Evolutionary conservation across 2,797 vertebrate species (phyloP).

Genomic region (Melopsittacus undulatus): DNA sequence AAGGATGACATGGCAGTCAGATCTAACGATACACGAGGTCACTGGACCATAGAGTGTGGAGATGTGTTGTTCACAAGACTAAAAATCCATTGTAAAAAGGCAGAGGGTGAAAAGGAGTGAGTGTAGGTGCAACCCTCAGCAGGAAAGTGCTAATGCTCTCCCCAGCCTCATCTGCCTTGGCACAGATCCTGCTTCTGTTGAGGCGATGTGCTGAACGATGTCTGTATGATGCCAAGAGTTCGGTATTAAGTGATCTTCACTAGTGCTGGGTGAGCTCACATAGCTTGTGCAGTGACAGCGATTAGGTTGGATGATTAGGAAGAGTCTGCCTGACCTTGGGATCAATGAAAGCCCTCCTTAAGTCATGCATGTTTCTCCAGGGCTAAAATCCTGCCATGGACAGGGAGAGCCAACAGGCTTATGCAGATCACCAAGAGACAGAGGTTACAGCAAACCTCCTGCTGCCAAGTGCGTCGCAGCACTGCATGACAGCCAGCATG

Average conservation of each 20-base stretch:
- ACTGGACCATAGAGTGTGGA: background rate
- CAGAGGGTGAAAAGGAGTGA: background rate
- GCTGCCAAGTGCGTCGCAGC: background rate
- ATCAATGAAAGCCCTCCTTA: background rate
- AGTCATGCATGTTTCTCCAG: background rate
- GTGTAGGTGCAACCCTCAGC: background rate
- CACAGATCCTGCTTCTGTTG: background rate
- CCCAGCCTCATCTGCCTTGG: rapidly evolving
- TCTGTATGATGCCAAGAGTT: rapidly evolving
- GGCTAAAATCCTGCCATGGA: background rate
- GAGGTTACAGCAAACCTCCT: background rate
- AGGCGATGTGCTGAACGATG: rapidly evolving
- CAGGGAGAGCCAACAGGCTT: background rate
- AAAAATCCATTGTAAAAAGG: rapidly evolving
- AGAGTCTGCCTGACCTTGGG: background rate
- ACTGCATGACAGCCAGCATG: rapidly evolving
- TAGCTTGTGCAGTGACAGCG: rapidly evolving
- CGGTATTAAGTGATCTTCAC: background rate
- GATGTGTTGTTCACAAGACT: no score
- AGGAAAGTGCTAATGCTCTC: background rate
- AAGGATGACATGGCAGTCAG: rapidly evolving
- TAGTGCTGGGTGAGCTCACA: background rate
- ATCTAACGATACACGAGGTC: rapidly evolving
- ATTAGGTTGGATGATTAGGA: background rate
- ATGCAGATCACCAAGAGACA: background rate